These are phyloP conservation scores for Drymodes brunneopygia DNA, from an alignment of 2,113 vertebrate species.

Conservation along the genomic window DNA sequence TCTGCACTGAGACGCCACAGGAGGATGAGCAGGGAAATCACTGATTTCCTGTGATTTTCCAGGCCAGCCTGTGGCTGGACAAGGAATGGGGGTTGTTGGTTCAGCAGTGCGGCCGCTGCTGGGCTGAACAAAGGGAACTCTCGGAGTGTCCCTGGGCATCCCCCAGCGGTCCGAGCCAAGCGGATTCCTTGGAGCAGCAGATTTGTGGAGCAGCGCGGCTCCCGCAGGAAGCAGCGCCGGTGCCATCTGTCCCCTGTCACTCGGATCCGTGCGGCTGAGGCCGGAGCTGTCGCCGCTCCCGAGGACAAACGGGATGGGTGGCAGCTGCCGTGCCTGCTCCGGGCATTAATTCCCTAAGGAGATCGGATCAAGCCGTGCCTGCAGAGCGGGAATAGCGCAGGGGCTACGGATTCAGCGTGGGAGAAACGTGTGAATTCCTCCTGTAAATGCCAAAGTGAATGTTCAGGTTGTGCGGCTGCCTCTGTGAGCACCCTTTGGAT, in stretches of 20 bases:
- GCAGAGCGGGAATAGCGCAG: background rate
- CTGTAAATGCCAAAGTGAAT: background rate
- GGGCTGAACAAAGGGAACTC: background rate
- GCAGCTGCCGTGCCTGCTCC: background rate
- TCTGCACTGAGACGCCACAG: background rate
- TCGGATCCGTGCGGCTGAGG: background rate
- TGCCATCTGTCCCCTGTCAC: conserved; percentile 28
- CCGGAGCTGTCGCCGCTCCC: rapidly evolving
- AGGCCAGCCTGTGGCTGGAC: background rate
- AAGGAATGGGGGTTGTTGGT: background rate
- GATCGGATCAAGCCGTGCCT: background rate
- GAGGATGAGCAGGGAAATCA: background rate
- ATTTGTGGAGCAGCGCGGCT: background rate
- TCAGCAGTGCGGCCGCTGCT: background rate
- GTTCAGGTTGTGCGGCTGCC: background rate
- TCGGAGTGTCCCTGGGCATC: background rate
- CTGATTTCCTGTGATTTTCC: background rate
- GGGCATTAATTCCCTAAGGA: background rate
- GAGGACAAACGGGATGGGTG: background rate
- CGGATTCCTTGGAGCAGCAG: background rate
- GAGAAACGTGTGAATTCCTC: background rate
- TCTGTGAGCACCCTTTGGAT: background rate
- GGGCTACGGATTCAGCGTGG: rapidly evolving
- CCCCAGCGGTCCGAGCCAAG: background rate
- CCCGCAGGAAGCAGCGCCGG: background rate